These are phyloP conservation scores for Halictus ligatus DNA, from an alignment of 2,888 invertebrate species.

Conservation along the genomic window DNA sequence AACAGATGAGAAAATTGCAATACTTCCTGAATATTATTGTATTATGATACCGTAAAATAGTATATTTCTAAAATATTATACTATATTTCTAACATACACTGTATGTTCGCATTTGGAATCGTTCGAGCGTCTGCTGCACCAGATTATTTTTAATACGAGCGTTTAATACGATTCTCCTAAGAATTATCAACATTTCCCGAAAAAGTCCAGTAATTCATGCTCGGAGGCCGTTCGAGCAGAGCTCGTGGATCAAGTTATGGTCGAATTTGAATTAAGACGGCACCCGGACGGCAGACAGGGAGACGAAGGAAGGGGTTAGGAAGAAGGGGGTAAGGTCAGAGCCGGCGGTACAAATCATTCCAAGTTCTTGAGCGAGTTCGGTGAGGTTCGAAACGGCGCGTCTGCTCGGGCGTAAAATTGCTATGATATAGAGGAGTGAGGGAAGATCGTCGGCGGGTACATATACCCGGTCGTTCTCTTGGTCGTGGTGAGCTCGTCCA, in stretches of 20 bases:
- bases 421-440: constrained; percentile 79
- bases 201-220: neutral
- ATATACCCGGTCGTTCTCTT: constrained; percentile 38
- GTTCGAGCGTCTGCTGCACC: neutral
- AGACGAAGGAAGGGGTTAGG: constrained; percentile 26
- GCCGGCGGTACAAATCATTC: constrained; percentile 80
- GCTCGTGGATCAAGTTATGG: constrained; percentile 10
- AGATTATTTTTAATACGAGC: neutral
- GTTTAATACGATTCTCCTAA: too few species aligned
- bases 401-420: constrained; percentile 81
- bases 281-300: constrained; percentile 8
- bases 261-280: constrained; percentile 74
- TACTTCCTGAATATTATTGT: too few species aligned
- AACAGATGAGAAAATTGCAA: too few species aligned
- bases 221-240: neutral
- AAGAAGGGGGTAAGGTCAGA: constrained; percentile 55
- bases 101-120: too few species aligned
- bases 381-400: constrained; percentile 74
- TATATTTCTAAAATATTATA: too few species aligned
- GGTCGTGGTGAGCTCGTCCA: constrained; percentile 32
- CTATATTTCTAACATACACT: too few species aligned
- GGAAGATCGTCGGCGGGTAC: constrained; percentile 48
- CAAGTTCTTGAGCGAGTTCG: constrained; percentile 78
- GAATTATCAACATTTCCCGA: neutral
- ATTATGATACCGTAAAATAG: too few species aligned